These are phyloP conservation scores for Emmelina monodactyla DNA, from an alignment of 2,888 invertebrate genomes.

Conservation along the genomic window DNA sequence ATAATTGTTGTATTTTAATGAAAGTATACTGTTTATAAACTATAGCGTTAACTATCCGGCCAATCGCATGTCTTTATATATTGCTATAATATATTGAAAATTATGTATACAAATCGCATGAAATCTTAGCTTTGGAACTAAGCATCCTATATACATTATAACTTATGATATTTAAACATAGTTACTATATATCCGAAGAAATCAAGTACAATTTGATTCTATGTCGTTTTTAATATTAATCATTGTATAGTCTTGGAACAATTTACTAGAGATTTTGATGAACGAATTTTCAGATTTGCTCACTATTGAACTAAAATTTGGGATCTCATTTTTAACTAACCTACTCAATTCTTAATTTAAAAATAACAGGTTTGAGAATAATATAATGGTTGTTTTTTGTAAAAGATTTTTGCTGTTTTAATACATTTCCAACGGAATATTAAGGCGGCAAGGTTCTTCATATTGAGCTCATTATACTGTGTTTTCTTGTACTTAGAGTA, in stretches of 20 bases:
- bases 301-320: constrained; percentile 57
- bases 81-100: constrained; percentile 16
- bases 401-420: background rate
- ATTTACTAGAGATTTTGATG: constrained; percentile 40
- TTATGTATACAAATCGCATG: constrained; percentile 40
- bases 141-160: constrained; percentile 23
- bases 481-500: no score
- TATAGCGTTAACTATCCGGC: constrained; percentile 53
- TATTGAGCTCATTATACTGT: no score
- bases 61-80: constrained; percentile 46
- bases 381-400: no score
- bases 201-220: constrained; percentile 51
- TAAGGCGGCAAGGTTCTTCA: no score
- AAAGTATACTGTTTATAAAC: constrained; percentile 41
- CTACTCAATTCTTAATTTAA: constrained; percentile 42
- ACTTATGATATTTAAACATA: constrained; percentile 22
- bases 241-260: no score
- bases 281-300: constrained; percentile 52
- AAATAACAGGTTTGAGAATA: no score
- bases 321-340: constrained; percentile 51
- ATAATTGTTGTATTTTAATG: constrained; percentile 57
- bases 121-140: constrained; percentile 32
- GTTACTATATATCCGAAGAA: constrained; percentile 30
- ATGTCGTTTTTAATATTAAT: no score
- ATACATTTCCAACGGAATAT: no score